Conservation (phyloP, 35 echinoderm and acorn worm genomes). For the Stichopus chloronotus region DNA sequence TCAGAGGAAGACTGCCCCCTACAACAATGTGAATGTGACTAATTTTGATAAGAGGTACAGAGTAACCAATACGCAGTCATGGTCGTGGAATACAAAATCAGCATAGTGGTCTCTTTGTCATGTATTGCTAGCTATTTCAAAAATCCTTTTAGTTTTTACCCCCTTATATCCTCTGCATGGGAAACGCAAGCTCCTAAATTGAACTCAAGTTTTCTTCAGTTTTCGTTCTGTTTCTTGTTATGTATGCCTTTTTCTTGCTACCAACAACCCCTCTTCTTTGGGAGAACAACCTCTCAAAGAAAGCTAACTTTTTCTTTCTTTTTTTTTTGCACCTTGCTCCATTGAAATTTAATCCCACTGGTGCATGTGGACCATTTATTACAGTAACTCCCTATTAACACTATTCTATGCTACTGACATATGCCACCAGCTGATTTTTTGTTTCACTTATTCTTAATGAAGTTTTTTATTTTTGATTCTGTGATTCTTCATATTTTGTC, state of each 20-base stretch:
- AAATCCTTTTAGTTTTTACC: background rate
- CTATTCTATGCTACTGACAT: background rate
- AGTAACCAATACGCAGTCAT: slow-evolving; percentile 5
- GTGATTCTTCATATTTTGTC: slow-evolving; percentile 39
- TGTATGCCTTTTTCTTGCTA: background rate
- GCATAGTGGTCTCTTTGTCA: slow-evolving; percentile 23
- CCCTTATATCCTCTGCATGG: background rate
- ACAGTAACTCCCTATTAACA: background rate
- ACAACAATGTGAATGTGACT: slow-evolving; percentile 80
- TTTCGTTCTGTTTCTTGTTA: background rate
- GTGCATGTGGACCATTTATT: background rate
- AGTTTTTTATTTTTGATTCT: background rate
- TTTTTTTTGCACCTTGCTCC: background rate
- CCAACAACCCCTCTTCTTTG: background rate
- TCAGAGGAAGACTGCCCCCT: slow-evolving; percentile 89
- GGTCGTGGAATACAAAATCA: slow-evolving; percentile 51
- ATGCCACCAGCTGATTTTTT: slow-evolving; percentile 45
- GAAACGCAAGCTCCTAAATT: background rate
- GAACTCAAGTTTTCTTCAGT: background rate
- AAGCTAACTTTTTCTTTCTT: background rate
- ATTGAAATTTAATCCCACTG: background rate
- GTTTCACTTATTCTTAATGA: slow-evolving; percentile 1
- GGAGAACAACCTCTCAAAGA: background rate
- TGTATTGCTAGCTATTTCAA: background rate
- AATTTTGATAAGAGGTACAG: slow-evolving; percentile 91